Conservation (phyloP, 2,888 invertebrate species). For the Nomada ruficornis region DNA sequence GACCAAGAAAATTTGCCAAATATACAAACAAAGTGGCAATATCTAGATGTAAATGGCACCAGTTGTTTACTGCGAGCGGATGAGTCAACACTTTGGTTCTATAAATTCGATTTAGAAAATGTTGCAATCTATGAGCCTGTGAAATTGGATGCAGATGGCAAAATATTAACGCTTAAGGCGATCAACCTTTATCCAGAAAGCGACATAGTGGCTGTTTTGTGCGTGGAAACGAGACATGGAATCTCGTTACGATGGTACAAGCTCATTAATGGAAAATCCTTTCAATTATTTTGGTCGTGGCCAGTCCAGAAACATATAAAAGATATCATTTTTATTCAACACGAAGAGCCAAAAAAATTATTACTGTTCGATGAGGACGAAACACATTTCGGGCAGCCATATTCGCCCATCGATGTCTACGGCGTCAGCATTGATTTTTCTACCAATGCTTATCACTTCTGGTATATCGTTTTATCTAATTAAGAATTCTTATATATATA, state of each 20-base stretch:
- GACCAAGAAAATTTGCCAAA: conserved; percentile 50
- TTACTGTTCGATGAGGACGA: conserved; percentile 72
- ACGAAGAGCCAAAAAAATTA: conserved; percentile 71
- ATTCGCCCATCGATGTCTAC: conserved; percentile 78
- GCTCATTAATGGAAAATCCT: conserved; percentile 63
- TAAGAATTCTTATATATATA: background rate
- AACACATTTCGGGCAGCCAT: conserved; percentile 46
- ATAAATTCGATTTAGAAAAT: conserved; percentile 57
- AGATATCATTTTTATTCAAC: conserved; percentile 73
- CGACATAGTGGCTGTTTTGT: conserved; percentile 71
- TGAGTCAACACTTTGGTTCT: conserved; percentile 57
- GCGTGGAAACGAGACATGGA: conserved; percentile 60
- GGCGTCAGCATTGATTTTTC: conserved; percentile 74
- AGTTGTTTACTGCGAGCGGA: conserved; percentile 63
- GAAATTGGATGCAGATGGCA: conserved; percentile 26
- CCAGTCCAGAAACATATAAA: conserved; percentile 69
- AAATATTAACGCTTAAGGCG: conserved; percentile 72
- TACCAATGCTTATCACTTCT: conserved; percentile 67
- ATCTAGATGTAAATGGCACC: conserved; percentile 51
- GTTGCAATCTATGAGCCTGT: background rate
- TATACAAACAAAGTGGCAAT: conserved; percentile 67
- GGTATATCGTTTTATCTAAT: conserved; percentile 73
- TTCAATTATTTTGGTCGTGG: conserved; percentile 75
- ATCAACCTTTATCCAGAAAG: conserved; percentile 52
- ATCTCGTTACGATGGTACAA: conserved; percentile 79